Percentiles rank a stretch among this genome's conserved stretches.
Conservation (phyloP, 2,888 invertebrate species). For the Tillus elongatus region DNA sequence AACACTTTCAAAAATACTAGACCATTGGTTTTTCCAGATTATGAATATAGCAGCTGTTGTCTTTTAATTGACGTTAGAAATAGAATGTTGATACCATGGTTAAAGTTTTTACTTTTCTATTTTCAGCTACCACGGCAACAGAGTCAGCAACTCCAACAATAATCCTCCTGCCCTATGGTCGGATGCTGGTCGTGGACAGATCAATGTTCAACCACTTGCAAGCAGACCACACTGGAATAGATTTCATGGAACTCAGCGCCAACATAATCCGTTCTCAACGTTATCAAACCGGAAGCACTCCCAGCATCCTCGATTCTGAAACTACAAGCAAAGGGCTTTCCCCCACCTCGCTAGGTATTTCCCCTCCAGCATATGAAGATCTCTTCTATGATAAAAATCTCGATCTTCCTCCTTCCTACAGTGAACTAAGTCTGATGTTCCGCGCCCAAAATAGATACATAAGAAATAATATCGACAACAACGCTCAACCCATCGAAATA, state of each 20-base stretch:
- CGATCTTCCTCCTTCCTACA: conserved; percentile 39
- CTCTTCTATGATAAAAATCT: conserved; percentile 39
- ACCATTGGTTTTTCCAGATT: too few relatives aligned
- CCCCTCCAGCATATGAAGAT: conserved; percentile 48
- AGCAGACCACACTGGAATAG: conserved; percentile 41
- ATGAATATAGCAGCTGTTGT: too few relatives aligned
- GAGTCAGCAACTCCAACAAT: conserved; percentile 47
- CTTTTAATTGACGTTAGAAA: too few relatives aligned
- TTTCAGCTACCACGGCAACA: conserved; percentile 25
- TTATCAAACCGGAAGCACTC: conserved; percentile 37
- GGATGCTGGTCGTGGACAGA: conserved; percentile 49
- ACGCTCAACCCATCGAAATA: too few relatives aligned
- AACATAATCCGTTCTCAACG: conserved; percentile 43
- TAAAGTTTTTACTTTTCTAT: conserved; percentile 10
- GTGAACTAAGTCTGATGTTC: conserved; percentile 35
- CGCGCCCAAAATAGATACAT: not conserved
- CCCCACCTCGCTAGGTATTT: conserved; percentile 42
- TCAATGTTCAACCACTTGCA: conserved; percentile 47
- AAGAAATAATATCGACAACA: too few relatives aligned
- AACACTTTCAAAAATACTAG: too few relatives aligned
- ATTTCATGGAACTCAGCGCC: conserved; percentile 46
- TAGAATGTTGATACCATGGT: too few relatives aligned
- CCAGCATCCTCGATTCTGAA: conserved; percentile 44
- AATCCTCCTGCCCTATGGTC: conserved; percentile 47
- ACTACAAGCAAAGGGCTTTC: conserved; percentile 47